Evolutionary conservation across 2,888 invertebrate genomes (phyloP).

Genomic region (Stenotaenia linearis): DNA sequence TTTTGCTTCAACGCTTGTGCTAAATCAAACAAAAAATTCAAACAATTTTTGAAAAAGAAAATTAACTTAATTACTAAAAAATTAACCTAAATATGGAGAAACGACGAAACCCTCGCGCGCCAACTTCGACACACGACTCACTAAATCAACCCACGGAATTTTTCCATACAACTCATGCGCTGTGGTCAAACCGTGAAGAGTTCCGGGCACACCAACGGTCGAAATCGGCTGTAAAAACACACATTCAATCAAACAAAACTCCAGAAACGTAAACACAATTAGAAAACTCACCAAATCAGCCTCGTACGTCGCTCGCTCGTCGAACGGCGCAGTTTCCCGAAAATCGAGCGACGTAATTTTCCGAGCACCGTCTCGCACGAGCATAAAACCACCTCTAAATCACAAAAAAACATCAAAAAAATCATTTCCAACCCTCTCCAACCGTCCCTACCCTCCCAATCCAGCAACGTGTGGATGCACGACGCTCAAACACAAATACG

Average conservation of each 20-base stretch:
- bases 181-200: conserved; percentile 56
- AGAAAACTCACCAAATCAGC: background rate
- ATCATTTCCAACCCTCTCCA: background rate
- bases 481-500: conserved; percentile 67
- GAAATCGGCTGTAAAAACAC: background rate
- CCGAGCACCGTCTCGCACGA: conserved; percentile 64
- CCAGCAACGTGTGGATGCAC: conserved; percentile 67
- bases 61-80: background rate
- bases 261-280: background rate
- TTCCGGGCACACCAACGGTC: conserved; percentile 53
- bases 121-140: conserved; percentile 56
- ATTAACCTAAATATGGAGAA: conserved; percentile 27
- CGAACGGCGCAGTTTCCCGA: conserved; percentile 46
- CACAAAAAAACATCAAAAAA: conserved; percentile 32
- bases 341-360: conserved; percentile 58
- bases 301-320: background rate
- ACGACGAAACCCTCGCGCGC: conserved; percentile 48
- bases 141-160: conserved; percentile 56
- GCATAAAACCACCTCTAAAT: conserved; percentile 64
- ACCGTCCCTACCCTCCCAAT: conserved; percentile 63
- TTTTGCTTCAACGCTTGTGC: background rate
- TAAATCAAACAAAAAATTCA: background rate
- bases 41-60: background rate
- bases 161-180: conserved; percentile 56
- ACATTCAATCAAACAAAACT: background rate